phyloP scores from a whole-genome alignment of 2,888 invertebrate genomes.

The Agonopterix subpropinquella region DNA sequence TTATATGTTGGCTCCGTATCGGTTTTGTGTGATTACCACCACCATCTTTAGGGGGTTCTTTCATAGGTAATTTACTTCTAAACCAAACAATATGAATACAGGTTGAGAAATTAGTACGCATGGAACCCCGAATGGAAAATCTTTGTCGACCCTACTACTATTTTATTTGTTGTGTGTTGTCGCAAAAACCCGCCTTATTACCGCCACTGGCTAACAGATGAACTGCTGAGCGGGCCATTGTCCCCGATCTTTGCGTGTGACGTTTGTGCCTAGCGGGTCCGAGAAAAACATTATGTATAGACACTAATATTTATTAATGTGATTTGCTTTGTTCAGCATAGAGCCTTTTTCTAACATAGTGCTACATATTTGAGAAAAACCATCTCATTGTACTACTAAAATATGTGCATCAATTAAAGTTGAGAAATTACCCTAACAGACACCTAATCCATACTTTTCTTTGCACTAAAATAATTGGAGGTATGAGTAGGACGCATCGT shows the following conservation, averaged over 20 bases:
- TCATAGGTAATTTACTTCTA: too few relatives aligned
- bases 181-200: slow-evolving; percentile 65
- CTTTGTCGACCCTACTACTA: background rate
- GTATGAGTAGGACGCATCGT: too few relatives aligned
- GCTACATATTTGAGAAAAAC: slow-evolving; percentile 2
- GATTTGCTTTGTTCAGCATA: slow-evolving; percentile 19
- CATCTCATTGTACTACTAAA: too few relatives aligned
- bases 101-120: background rate
- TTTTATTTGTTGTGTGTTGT: slow-evolving; percentile 33
- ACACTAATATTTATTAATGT: slow-evolving; percentile 41
- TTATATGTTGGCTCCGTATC: too few relatives aligned
- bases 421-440: too few relatives aligned
- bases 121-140: background rate
- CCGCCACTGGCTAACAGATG: slow-evolving; percentile 56
- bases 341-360: slow-evolving; percentile 8
- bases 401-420: too few relatives aligned
- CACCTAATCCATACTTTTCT: too few relatives aligned
- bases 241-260: slow-evolving; percentile 52
- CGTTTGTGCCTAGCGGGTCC: slow-evolving; percentile 37
- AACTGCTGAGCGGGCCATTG: slow-evolving; percentile 54
- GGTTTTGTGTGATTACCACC: too few relatives aligned
- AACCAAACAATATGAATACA: too few relatives aligned
- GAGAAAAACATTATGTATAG: slow-evolving; percentile 27
- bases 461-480: too few relatives aligned
- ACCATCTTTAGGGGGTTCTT: too few relatives aligned